Evolutionary conservation across 2,888 invertebrate genomes (phyloP).

Genomic region (Platycheirus rosarum): DNA sequence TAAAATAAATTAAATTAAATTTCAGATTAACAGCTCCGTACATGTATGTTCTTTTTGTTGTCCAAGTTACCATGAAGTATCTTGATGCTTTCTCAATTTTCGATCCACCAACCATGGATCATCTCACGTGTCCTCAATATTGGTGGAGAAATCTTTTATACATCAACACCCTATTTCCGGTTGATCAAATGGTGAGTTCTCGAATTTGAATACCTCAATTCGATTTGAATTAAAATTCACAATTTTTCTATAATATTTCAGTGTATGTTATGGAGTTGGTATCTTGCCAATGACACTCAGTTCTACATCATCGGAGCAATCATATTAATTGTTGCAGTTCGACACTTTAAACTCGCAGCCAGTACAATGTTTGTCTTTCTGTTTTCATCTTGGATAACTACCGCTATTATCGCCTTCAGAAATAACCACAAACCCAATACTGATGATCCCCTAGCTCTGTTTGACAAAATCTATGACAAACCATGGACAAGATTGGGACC

Average conservation of each 20-base stretch:
- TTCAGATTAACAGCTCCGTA: constrained; percentile 90
- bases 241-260: constrained; percentile 78
- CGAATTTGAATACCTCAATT: background rate
- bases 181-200: constrained; percentile 91
- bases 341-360: constrained; percentile 90
- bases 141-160: constrained; percentile 95
- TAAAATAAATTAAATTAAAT: constrained; percentile 57
- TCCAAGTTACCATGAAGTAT: constrained; percentile 94
- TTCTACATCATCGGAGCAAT: constrained; percentile 93
- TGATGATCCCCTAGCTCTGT: constrained; percentile 92
- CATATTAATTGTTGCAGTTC: constrained; percentile 90
- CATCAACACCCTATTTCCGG: constrained; percentile 92
- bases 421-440: constrained; percentile 90
- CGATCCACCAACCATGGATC: constrained; percentile 91
- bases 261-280: constrained; percentile 97
- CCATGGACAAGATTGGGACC: constrained; percentile 94
- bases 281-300: constrained; percentile 93
- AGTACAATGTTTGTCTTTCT: constrained; percentile 86
- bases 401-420: constrained; percentile 90
- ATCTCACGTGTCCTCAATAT: constrained; percentile 91
- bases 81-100: constrained; percentile 91
- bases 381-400: constrained; percentile 90
- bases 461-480: constrained; percentile 95
- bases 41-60: constrained; percentile 91
- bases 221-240: background rate